Evolutionary conservation across 2,113 vertebrate genomes (phyloP).

Genomic region (Mus pahari): DNA sequence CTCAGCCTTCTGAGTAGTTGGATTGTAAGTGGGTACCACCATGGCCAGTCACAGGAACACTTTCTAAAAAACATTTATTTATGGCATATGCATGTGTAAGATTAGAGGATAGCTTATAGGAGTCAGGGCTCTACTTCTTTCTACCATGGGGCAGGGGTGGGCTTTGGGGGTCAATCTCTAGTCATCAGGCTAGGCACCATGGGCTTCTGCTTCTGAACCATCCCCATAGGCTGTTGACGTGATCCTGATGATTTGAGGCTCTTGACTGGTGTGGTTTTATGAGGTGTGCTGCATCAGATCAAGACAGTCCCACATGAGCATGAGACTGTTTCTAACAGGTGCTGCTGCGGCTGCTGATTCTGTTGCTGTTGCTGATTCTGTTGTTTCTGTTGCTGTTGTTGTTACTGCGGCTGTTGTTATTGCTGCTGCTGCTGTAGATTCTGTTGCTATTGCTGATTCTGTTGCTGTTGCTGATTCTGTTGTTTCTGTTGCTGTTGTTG

Average conservation of each 20-base stretch:
- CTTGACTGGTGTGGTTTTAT: background rate
- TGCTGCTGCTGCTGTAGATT: rapidly evolving
- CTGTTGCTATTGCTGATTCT: background rate
- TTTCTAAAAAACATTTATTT: background rate
- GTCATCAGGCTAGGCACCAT: background rate
- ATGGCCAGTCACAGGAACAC: background rate
- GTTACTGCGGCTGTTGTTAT: rapidly evolving
- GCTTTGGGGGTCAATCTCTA: background rate
- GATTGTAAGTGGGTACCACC: background rate
- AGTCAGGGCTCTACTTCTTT: background rate
- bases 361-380: rapidly evolving
- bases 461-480: rapidly evolving
- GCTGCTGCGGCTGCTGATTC: background rate
- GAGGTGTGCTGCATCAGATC: background rate
- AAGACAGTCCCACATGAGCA: background rate
- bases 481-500: background rate
- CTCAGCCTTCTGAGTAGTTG: background rate
- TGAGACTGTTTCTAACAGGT: background rate
- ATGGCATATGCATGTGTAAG: background rate
- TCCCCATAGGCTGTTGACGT: background rate
- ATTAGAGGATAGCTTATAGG: background rate
- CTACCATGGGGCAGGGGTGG: background rate
- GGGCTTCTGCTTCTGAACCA: background rate
- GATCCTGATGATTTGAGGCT: background rate
- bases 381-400: too few species aligned